phyloP scores from a whole-genome alignment of 2,797 vertebrate genomes.

The Carapus acus region DNA sequence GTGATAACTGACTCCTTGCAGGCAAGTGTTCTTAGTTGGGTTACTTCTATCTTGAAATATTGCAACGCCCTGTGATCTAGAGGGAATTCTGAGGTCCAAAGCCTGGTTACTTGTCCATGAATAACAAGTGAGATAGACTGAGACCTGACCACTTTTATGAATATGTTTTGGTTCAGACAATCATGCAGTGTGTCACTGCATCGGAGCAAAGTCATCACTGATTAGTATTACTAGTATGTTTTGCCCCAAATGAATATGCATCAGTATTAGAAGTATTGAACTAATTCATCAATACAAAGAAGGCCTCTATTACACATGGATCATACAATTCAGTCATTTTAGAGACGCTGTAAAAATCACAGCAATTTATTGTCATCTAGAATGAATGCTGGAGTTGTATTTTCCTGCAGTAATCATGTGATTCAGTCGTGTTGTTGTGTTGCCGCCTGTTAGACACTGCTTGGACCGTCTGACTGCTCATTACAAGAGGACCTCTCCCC shows the following conservation, averaged over 20 bases:
- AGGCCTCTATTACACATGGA: not conserved
- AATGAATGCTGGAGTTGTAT: too few species aligned
- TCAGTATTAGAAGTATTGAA: not conserved
- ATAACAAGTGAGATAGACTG: not conserved
- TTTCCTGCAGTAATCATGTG: too few species aligned
- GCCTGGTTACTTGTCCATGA: not conserved
- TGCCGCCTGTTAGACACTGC: constrained; percentile 2
- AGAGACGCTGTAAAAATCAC: too few species aligned
- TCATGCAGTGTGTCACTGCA: not conserved
- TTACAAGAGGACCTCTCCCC: constrained; percentile 36
- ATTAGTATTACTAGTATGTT: constrained; percentile 7
- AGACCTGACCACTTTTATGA: not conserved
- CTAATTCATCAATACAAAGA: not conserved
- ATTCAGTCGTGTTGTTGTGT: not conserved
- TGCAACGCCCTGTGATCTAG: not conserved
- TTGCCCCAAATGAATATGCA: not conserved
- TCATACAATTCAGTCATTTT: too few species aligned
- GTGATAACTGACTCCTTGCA: not conserved
- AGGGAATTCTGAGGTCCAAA: too few species aligned
- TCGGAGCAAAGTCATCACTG: constrained; percentile 15
- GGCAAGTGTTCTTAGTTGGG: not conserved
- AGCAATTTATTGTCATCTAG: too few species aligned
- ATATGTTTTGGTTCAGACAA: not conserved
- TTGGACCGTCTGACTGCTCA: constrained; percentile 12
- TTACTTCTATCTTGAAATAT: not conserved